Evolutionary conservation across 2,888 invertebrate species (phyloP).

Genomic region (Amorpha juglandis): DNA sequence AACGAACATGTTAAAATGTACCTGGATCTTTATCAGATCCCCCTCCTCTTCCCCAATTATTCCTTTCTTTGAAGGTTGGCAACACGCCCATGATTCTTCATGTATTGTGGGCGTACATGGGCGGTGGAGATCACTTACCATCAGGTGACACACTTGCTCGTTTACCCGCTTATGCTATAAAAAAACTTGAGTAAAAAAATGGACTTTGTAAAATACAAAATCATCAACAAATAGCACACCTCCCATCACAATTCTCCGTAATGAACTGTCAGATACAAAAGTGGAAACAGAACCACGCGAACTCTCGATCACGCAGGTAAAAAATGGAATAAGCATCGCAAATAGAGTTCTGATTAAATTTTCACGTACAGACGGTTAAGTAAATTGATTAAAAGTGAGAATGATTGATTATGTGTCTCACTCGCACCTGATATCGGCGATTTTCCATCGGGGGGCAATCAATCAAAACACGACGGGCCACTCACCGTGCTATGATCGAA

Average conservation of each 20-base stretch:
- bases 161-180: no score
- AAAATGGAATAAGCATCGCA: constrained; percentile 18
- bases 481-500: constrained; percentile 16
- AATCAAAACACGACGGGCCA: constrained; percentile 44
- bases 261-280: constrained; percentile 18
- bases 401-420: constrained; percentile 68
- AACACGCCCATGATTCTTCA: no score
- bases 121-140: no score
- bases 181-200: no score
- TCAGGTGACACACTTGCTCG: no score
- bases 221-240: background rate
- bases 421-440: constrained; percentile 65
- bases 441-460: constrained; percentile 38
- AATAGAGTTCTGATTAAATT: constrained; percentile 10
- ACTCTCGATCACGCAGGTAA: background rate
- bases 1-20: no score
- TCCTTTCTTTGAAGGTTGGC: no score
- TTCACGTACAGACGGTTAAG: constrained; percentile 36
- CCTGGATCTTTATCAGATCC: no score
- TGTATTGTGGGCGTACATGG: no score
- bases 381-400: constrained; percentile 73
- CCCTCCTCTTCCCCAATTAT: no score
- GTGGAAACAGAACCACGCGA: background rate
- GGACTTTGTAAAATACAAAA: no score
- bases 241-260: background rate